A percentile compares a stretch with the other conserved stretches of the same genome.
phyloP scores from a whole-genome alignment of 2,888 invertebrate genomes.

The Strigamia crassipes region DNA sequence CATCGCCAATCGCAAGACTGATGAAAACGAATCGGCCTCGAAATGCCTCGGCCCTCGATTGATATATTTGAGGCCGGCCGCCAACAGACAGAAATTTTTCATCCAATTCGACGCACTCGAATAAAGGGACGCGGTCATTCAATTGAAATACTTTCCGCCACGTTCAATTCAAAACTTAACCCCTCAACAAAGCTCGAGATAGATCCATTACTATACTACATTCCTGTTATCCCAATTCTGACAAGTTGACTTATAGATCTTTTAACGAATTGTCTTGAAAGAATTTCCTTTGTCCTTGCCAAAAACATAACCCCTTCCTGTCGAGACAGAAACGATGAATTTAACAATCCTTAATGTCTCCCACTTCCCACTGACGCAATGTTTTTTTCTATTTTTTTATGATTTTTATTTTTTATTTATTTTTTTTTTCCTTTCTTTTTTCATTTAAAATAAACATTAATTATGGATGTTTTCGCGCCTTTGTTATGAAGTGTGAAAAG shows the following conservation, averaged over 20 bases:
- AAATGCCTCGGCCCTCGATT: not conserved
- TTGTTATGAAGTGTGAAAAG: not conserved
- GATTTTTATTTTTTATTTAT: too few species aligned
- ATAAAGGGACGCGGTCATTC: not conserved
- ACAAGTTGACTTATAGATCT: slow-evolving; percentile 26
- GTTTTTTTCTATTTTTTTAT: not conserved
- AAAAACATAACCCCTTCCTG: not conserved
- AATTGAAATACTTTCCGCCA: not conserved
- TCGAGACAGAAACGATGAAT: slow-evolving; percentile 9
- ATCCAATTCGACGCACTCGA: slow-evolving; percentile 1
- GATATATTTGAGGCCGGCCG: not conserved
- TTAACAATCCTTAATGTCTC: not conserved
- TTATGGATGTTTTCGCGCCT: not conserved
- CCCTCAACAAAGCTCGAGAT: not conserved
- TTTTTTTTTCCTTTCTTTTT: too few species aligned
- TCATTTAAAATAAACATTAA: too few species aligned
- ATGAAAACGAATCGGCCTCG: not conserved
- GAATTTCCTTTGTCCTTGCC: slow-evolving; percentile 42
- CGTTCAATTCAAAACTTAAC: not conserved
- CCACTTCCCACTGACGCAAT: not conserved
- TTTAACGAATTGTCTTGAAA: slow-evolving; percentile 19
- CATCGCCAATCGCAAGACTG: not conserved
- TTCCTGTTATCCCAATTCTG: slow-evolving; percentile 14
- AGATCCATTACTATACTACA: not conserved
- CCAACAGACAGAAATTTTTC: not conserved